Base-by-base conservation (phyloP, 2,888 invertebrate species). In the Eristalinus sepulchralis region DNA sequence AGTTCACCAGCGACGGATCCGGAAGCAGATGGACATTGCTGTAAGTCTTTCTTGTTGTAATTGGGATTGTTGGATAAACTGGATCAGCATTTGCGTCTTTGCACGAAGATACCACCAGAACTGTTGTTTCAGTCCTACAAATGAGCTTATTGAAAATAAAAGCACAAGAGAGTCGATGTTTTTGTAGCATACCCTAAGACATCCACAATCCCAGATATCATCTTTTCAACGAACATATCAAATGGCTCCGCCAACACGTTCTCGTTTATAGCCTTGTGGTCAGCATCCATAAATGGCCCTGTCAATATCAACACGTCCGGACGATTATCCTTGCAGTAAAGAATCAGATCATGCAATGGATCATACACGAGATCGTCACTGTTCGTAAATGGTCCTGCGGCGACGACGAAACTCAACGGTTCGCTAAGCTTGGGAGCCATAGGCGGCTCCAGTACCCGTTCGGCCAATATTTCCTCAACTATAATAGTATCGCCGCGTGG, bases 11-110 rank as follows among this genome's bases (percentile, higher is more conserved):
- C 89, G 96, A 95, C 0, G 98, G 98, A 93, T 98, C 98, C 0
- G 97, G 95, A 88, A 96, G 92, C 89, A 96, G 94, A 79, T 95
- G 94, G 2, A 97, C 91, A 91, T 96, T 96, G 9, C 94, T 89
- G 89, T 94, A 94, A 63, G 93, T 93, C 88, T 94, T 93, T 11
- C 94, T 93, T 9, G 94, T 90, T n/a, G 92, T 89, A 90, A 95
- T 96, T 0, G 97, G 95, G 11, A 96, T 96, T 0, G 97, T 97
- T 4, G 98, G 98, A 92, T 96, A 98, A 0, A 98, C 95, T 66
- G 95, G 94, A 87, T 96, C 94, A 89, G 96, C 96, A 92, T 97
- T 96, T 0, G 95, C 95, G 91, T 98, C 98, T 89, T 95, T 95
- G 83, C 93, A 93, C 55, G 96, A 97, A 3, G 98, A 94, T 22